Base-by-base conservation (phyloP, 2,888 invertebrate species). In the Vanessa cardui region DNA sequence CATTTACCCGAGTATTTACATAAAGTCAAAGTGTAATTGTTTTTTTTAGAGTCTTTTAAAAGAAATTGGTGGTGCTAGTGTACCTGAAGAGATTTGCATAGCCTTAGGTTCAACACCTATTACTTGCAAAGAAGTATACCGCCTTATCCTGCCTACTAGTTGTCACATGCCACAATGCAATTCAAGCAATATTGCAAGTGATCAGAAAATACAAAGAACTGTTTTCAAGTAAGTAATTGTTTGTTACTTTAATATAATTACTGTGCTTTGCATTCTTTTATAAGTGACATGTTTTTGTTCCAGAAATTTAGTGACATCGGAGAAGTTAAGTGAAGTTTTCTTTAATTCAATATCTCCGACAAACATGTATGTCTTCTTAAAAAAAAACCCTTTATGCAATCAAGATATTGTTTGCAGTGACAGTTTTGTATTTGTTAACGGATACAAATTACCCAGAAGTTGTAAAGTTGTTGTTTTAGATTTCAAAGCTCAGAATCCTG, bases 311-410 rank as follows among this genome's bases (percentile, higher is more conserved):
- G 89, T 89, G 56, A 92, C 93, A 72, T 91, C 91, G 63, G 87
- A 93, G 59, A 82, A 86, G 69, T 77, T 94, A 64, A 85, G 86
- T 66, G 75, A 88, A 77, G 78, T 90, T 16, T 87, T 94, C 72
- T 89, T 84, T 72, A 83, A 83, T n/a, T 77, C 83, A 2, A 70
- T 93, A 16, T 74, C 88, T 31, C 90, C 91, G 45, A 94, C 93
- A 26, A 94, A 93, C 72, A 84, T 93, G 81, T 92, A 88, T 79
- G 82, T 94, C n/a, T 89, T 93, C 68, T 76, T 94, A 9, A 92
- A 88, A 74, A 93, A 92, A 76, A 86, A 80, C 64, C 69, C 76
- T 16, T 62, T 65, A 0, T 77, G 76, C 58, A 79, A 76, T 21
- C 80, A 81, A 66, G 76, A 75, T 56, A 73, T 86, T 15, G 71